phyloP scores from a whole-genome alignment of 2,888 invertebrate species.

The Polyommatus iphigenia region DNA sequence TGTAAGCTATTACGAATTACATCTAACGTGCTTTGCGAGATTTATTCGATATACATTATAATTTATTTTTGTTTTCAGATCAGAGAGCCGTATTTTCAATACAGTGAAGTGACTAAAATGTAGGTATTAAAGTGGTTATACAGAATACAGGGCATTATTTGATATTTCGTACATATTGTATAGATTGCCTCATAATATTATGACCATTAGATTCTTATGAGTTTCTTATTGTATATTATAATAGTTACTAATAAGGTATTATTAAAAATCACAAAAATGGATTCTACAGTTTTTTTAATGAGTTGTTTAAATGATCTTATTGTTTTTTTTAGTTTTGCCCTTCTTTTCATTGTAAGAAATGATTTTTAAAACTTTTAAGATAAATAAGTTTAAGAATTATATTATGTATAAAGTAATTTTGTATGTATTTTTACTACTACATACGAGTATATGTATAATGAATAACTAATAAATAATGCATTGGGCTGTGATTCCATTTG shows the following conservation, averaged over 20 bases:
- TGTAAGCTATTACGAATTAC: too few relatives aligned
- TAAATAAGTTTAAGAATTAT: too few relatives aligned
- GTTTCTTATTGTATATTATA: not conserved
- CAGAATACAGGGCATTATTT: slow-evolving; percentile 6
- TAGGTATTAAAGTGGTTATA: not conserved
- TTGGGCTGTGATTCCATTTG: not conserved
- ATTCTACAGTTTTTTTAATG: not conserved
- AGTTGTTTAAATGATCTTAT: not conserved
- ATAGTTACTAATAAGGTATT: not conserved
- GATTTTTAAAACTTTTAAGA: too few relatives aligned
- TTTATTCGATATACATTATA: not conserved
- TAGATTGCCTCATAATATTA: not conserved
- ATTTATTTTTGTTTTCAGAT: slow-evolving; percentile 25
- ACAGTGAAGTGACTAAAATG: not conserved
- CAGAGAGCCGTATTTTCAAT: slow-evolving; percentile 1
- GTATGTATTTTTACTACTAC: too few relatives aligned
- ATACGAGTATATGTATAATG: not conserved
- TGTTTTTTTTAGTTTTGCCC: not conserved
- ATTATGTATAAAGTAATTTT: too few relatives aligned
- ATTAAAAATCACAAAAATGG: not conserved
- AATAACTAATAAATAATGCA: not conserved
- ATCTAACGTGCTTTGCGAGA: too few relatives aligned
- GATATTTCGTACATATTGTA: not conserved
- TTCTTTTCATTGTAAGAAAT: too few relatives aligned
- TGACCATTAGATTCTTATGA: not conserved